A percentile compares a stretch with the other conserved stretches of the same genome.
Conservation (phyloP, 1,140 invertebrate genomes). For the Zaprionus africanus region DNA sequence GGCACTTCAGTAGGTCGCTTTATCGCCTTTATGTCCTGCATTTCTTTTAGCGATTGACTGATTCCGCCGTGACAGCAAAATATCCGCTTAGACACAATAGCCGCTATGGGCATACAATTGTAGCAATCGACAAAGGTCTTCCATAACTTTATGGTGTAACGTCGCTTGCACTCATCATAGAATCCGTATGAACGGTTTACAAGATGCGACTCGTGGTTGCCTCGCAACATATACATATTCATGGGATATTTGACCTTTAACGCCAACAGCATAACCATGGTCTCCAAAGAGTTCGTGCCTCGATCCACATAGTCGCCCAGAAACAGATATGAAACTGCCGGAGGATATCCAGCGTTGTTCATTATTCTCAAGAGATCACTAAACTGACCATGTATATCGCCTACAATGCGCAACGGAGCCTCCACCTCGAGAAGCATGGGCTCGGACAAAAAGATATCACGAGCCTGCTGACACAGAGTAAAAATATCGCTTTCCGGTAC, state of each 20-base stretch:
- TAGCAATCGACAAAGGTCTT: constrained; percentile 93
- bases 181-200: constrained; percentile 97
- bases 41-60: constrained; percentile 93
- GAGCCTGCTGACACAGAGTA: constrained; percentile 89
- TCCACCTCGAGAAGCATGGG: constrained; percentile 98
- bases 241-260: constrained; percentile 96
- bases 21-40: constrained; percentile 94
- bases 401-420: constrained; percentile 98
- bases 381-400: constrained; percentile 99
- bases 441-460: constrained; percentile 98
- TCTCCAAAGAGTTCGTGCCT: constrained; percentile 93
- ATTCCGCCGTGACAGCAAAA: constrained; percentile 98
- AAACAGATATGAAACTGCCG: constrained; percentile 99
- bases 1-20: constrained; percentile 96
- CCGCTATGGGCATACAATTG: constrained; percentile 92
- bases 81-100: constrained; percentile 97
- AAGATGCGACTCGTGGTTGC: constrained; percentile 84
- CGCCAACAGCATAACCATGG: constrained; percentile 94
- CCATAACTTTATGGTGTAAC: constrained; percentile 98
- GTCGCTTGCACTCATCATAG: constrained; percentile 97
- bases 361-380: constrained; percentile 98
- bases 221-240: constrained; percentile 92
- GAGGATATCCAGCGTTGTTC: constrained; percentile 99
- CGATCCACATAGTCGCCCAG: constrained; percentile 94
- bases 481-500: constrained; percentile 29